Evolutionary conservation across 2,888 invertebrate genomes (phyloP), one percentile per base, ranked within the genome.

Genomic region (Aphrophora alni): DNA sequence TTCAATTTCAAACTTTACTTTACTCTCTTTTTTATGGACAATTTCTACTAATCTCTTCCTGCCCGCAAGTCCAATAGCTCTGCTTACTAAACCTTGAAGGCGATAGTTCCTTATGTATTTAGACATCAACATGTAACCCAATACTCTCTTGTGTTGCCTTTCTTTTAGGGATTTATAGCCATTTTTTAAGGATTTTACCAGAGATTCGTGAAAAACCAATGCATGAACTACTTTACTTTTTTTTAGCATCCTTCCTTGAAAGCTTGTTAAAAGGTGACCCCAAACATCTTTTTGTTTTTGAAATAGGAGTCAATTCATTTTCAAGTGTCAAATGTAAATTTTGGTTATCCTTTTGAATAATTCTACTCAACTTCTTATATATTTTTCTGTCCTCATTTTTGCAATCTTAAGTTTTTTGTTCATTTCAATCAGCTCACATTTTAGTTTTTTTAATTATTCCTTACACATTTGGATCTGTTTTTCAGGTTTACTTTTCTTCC

Each of bases 391-490:
- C 33, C 33, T 33, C 33, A 33, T 33, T 33, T 33, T 33, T 33
- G 33, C 33, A 33, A 5, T 33, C 33, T 33, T 33, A 5, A 33
- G 33, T 33, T 33, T 33, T 33, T 33, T 33, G 3, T 33, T 8
- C 33, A 33, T 33, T 33, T 33, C 33, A 3, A 33, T 3, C 33
- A 33, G 8, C 33, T 33, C 33, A 33, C 33, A 33, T 33, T 33
- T 33, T 33, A 33, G 8, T 33, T 33, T 33, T 33, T 33, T 33
- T 75, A 38, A 38, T 75, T 75, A 25, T 75, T n/a, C 38, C 75
- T n/a, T 38, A 75, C 75, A 75, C 75, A 75, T 24, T 75, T 75
- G 14, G 75, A 75, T 33, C 33, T 33, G 33, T 33, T 33, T 33
- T 33, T 33, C 33, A 33, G 8, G 33, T 5, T 33, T 33, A 33